Evolutionary conservation across 2,113 vertebrate species (phyloP).

Genomic region (Zapornia atra): DNA sequence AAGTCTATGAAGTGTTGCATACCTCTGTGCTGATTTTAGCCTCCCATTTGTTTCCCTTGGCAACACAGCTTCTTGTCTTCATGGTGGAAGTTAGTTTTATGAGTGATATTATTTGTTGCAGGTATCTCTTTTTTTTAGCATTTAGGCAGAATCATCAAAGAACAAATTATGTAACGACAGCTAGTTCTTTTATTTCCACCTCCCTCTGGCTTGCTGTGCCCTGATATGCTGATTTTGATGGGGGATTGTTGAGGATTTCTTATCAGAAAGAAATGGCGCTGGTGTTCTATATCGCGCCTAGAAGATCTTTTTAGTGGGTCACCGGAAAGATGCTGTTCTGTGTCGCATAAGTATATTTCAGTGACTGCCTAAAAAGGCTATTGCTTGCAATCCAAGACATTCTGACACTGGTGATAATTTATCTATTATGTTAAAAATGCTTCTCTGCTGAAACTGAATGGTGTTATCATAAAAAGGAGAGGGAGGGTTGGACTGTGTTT

Average conservation of each 20-base stretch:
- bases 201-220: background rate
- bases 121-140: background rate
- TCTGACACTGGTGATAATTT: background rate
- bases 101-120: background rate
- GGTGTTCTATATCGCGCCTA: background rate
- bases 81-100: background rate
- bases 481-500: background rate
- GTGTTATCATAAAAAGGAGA: background rate
- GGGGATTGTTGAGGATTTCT: background rate
- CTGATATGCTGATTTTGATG: background rate
- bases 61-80: background rate
- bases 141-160: background rate
- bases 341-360: background rate
- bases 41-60: constrained; percentile 22
- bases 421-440: background rate
- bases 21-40: background rate
- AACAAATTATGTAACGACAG: background rate
- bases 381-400: background rate
- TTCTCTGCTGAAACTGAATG: background rate
- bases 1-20: background rate
- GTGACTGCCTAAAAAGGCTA: background rate
- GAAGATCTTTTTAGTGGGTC: constrained; percentile 24
- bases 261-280: background rate
- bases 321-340: background rate
- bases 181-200: background rate